These are phyloP conservation scores for Phacellophora camtschatica DNA, from an alignment of 30 jellyfish, hydroid and myxozoan genomes.

Conservation along the genomic window DNA sequence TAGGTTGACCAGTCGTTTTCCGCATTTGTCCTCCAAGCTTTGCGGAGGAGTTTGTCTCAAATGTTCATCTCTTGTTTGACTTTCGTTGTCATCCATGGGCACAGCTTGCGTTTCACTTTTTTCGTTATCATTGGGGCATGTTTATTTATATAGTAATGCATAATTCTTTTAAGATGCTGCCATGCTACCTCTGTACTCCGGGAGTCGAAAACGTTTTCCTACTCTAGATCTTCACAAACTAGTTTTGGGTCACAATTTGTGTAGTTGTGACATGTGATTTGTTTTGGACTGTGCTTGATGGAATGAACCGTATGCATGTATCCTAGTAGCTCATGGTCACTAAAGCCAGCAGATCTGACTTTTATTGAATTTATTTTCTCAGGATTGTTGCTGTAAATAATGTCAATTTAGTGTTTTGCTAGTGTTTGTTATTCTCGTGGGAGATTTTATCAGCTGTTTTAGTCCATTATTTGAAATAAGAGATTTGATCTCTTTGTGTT, in stretches of 20 bases:
- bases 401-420: not conserved
- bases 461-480: conserved; percentile 12
- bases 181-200: conserved; percentile 13
- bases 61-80: too few relatives aligned
- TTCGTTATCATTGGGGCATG: conserved; percentile 21
- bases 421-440: conserved; percentile 23
- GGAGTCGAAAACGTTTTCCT: not conserved
- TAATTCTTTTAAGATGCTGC: conserved; percentile 6
- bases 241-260: conserved; percentile 24
- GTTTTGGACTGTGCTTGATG: conserved; percentile 24
- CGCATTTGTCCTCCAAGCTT: too few relatives aligned
- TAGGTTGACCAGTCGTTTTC: too few relatives aligned
- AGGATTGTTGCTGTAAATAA: not conserved
- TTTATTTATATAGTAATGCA: conserved; percentile 12
- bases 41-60: too few relatives aligned
- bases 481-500: conserved; percentile 19
- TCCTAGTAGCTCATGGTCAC: conserved; percentile 40
- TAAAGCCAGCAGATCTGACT: conserved; percentile 32
- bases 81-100: too few relatives aligned
- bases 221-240: conserved; percentile 19
- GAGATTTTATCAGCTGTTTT: conserved; percentile 22
- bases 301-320: conserved; percentile 26
- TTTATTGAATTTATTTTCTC: conserved; percentile 16
- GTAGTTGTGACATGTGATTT: conserved; percentile 31
- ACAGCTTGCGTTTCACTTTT: too few relatives aligned